Evolutionary conservation across 2,113 vertebrate species (phyloP).

Genomic region (Xenus cinereus): DNA sequence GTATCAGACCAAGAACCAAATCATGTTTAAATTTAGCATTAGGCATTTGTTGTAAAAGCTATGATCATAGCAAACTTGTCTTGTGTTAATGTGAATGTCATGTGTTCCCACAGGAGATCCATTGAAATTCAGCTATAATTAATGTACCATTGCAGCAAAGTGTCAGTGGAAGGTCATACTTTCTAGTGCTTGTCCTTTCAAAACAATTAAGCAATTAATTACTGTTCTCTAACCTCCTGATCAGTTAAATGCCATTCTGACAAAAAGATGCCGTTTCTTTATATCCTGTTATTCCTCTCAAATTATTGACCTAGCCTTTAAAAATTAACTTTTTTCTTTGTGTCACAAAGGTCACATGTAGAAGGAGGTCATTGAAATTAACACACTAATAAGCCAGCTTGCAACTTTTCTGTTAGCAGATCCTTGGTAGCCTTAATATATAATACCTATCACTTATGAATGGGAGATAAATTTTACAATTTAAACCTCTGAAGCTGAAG

Average conservation of each 20-base stretch:
- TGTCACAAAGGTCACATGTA: background rate
- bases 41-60: background rate
- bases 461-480: background rate
- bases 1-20: background rate
- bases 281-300: background rate
- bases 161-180: slow-evolving; percentile 17
- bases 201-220: slow-evolving; percentile 61
- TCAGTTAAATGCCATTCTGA: background rate
- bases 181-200: slow-evolving; percentile 23
- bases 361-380: background rate
- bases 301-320: background rate
- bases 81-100: background rate
- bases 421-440: background rate
- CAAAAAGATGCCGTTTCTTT: background rate
- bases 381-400: background rate
- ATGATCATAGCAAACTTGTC: background rate
- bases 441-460: accelerated
- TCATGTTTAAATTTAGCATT: background rate
- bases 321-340: background rate
- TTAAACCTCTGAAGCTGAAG: background rate
- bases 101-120: background rate
- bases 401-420: background rate
- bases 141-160: background rate
- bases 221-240: slow-evolving; percentile 12
- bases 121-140: slow-evolving; percentile 28